These are phyloP conservation scores for Galagoides demidoff DNA, from an alignment of 2,797 vertebrate species.

Conservation along the genomic window DNA sequence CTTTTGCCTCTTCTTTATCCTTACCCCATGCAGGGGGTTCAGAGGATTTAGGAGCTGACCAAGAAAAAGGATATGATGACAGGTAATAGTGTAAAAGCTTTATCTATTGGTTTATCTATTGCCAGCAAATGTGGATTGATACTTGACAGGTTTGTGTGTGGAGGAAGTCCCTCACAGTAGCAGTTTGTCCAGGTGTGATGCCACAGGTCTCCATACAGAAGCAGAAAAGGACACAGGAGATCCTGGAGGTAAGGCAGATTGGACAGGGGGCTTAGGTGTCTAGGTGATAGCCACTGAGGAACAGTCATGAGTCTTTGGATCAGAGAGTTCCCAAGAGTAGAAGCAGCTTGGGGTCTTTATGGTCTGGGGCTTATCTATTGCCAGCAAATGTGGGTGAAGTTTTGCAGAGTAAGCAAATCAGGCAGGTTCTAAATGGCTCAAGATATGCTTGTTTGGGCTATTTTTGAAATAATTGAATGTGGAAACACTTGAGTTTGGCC, in stretches of 20 bases:
- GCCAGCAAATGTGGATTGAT: too few species aligned
- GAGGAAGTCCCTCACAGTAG: neutral
- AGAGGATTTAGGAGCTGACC: neutral
- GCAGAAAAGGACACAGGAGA: neutral
- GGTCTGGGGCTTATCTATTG: neutral
- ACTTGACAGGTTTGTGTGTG: neutral
- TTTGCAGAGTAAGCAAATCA: neutral
- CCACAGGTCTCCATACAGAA: neutral
- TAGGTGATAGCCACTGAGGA: neutral
- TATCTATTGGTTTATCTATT: neutral
- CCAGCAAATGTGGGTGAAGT: neutral
- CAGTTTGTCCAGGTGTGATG: neutral
- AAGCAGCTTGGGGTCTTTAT: neutral
- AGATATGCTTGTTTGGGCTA: neutral
- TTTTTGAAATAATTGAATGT: neutral
- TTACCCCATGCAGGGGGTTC: neutral
- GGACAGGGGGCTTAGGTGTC: neutral
- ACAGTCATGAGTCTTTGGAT: neutral
- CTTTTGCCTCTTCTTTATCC: neutral
- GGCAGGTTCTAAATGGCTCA: neutral
- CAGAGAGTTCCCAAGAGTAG: neutral
- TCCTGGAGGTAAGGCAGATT: neutral
- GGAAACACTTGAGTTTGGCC: neutral
- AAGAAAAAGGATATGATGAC: neutral
- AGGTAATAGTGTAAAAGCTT: neutral